Base-by-base conservation (phyloP, 30 jellyfish, hydroid and myxozoan species). In the Clytia hemisphaerica region DNA sequence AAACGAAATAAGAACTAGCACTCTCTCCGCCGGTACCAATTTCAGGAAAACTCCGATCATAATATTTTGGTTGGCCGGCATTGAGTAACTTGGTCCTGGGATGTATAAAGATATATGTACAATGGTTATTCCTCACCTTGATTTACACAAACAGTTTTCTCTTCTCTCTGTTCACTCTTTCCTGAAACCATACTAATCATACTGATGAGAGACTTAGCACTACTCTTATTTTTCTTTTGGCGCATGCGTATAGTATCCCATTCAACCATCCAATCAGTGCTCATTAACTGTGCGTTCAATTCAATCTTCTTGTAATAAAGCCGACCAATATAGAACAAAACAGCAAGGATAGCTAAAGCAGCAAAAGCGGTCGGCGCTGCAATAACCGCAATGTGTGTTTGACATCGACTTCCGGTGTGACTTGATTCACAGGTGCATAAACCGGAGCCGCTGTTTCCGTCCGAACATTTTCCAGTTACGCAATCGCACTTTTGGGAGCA, bases 401-500 rank as follows among this genome's bases (percentile, higher is more conserved):
- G 27, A 55, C 81, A 69, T 4, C 32, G 46, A 34, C 51, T 30
- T 10, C 81, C 81, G 18, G 30, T 69, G 47, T 69, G 49, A 4
- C 81, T 76, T 7, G 81, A 47, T 45, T 19, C 81, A 69, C 81
- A 69, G 15, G 12, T 69, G 35, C 81, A 69, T 25, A 5, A 12
- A 3, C 81, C 81, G 26, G 49, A 24, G 12, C 81, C 81, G 7
- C 53, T 69, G 18, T 38, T 82, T 51, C 98, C 98, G 45, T 77
- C 80, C 22, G 57, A 69, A 71, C 98, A 89, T 19, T 36, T 64
- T 5, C 98, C 98, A 63, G 76, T 24, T 15, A 32, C 61, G 57
- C 98, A 89, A 30, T 60, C 45, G 40, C 98, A 89, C 46, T 69
- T 72, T 51, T 71, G 54, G 6, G 90, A 27, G 72, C 98, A 89